These are phyloP conservation scores for Tychaedon coryphoeus DNA, from an alignment of 2,113 vertebrate genomes.

Conservation along the genomic window DNA sequence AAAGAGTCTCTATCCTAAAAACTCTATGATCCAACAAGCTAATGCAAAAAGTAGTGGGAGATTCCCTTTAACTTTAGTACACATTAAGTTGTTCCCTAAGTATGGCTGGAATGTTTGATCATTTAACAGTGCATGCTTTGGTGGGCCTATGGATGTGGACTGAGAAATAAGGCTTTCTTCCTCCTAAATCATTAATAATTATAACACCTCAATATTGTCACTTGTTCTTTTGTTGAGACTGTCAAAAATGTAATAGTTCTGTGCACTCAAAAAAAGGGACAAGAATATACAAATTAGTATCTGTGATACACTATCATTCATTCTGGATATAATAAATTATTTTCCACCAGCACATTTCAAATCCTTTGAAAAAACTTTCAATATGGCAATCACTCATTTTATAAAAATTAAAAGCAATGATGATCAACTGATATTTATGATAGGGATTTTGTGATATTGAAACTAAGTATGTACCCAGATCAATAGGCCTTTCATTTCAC, in stretches of 20 bases:
- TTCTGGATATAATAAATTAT: background rate
- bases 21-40: background rate
- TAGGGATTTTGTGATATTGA: background rate
- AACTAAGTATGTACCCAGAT: background rate
- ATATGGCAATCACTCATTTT: background rate
- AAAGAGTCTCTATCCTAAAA: background rate
- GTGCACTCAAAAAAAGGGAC: background rate
- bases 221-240: background rate
- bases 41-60: background rate
- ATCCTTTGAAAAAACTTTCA: background rate
- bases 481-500: background rate
- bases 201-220: background rate
- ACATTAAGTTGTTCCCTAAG: background rate
- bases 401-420: background rate
- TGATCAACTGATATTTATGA: background rate
- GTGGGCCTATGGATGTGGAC: rapidly evolving
- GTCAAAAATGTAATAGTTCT: background rate
- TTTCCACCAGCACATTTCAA: background rate
- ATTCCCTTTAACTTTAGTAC: background rate
- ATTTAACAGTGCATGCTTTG: background rate
- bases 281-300: background rate
- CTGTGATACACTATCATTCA: background rate
- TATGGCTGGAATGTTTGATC: background rate
- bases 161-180: background rate
- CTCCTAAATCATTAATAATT: background rate